A percentile compares a stretch with the other conserved stretches of the same genome.
phyloP scores from a whole-genome alignment of 2,113 vertebrate genomes.

The Melospiza melodia region DNA sequence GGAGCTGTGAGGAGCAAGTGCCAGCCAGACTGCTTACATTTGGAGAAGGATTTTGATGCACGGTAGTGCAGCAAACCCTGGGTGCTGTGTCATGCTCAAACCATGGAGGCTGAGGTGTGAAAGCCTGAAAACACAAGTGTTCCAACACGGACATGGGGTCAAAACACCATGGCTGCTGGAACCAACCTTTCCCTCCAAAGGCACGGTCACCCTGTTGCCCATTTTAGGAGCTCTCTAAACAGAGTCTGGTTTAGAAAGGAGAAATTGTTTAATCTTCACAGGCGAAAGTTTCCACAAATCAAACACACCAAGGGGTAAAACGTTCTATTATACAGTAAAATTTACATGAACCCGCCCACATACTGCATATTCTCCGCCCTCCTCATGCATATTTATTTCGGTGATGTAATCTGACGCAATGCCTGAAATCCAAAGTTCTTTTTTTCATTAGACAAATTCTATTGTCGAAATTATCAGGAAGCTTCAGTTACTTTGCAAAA shows the following conservation, averaged over 20 bases:
- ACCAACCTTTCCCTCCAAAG: neutral
- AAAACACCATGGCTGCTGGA: neutral
- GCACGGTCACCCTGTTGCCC: too few relatives aligned
- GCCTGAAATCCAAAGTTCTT: neutral
- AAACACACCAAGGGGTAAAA: neutral
- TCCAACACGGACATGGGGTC: neutral
- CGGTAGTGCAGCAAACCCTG: accelerated
- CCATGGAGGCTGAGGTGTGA: neutral
- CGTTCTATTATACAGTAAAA: neutral
- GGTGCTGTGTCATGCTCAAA: neutral
- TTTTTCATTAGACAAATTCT: neutral
- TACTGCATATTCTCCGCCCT: neutral
- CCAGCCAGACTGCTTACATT: neutral
- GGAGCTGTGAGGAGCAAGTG: neutral
- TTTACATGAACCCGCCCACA: neutral
- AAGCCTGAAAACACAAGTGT: neutral
- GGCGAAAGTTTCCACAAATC: neutral
- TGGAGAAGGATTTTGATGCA: neutral
- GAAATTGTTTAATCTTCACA: neutral
- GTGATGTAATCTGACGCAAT: neutral
- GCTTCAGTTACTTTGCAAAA: neutral
- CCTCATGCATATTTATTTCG: neutral
- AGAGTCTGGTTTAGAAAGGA: neutral
- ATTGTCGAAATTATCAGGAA: neutral
- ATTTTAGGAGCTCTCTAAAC: neutral